Percentiles rank a stretch among this genome's conserved stretches.
These are phyloP conservation scores for Oxyruncus cristatus DNA, from an alignment of 2,113 vertebrate species.

Conservation along the genomic window DNA sequence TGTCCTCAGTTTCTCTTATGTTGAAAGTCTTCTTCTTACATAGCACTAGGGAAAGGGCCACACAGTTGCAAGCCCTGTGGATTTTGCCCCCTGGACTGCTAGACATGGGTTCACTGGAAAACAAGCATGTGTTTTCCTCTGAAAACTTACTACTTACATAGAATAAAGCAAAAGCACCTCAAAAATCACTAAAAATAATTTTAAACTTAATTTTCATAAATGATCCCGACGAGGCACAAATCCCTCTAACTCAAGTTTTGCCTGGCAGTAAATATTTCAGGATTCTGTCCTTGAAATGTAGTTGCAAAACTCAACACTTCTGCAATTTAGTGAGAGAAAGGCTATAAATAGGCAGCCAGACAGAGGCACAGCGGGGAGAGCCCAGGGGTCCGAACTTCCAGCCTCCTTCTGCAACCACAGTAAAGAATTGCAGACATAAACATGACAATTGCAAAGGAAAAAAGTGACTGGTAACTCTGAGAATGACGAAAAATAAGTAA, in stretches of 20 bases:
- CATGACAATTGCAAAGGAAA: background rate
- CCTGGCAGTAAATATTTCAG: background rate
- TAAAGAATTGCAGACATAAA: constrained; percentile 1
- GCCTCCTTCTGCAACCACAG: background rate
- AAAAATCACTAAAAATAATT: background rate
- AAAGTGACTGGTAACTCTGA: background rate
- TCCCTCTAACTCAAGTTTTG: background rate
- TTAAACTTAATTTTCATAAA: background rate
- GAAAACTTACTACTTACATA: background rate
- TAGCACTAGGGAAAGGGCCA: background rate
- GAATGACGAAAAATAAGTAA: background rate
- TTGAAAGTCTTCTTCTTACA: background rate
- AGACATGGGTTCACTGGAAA: background rate
- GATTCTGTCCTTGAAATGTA: background rate
- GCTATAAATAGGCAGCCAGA: constrained; percentile 10
- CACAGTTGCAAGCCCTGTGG: background rate
- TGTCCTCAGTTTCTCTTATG: background rate
- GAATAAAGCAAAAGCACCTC: background rate
- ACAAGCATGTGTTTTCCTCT: background rate
- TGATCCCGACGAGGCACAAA: background rate
- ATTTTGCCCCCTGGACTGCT: background rate
- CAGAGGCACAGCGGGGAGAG: constrained; percentile 41
- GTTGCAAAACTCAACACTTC: constrained; percentile 21
- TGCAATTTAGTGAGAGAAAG: background rate
- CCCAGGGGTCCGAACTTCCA: background rate